Conservation (phyloP, 2,888 invertebrate genomes). For the Noctua fimbriata region DNA sequence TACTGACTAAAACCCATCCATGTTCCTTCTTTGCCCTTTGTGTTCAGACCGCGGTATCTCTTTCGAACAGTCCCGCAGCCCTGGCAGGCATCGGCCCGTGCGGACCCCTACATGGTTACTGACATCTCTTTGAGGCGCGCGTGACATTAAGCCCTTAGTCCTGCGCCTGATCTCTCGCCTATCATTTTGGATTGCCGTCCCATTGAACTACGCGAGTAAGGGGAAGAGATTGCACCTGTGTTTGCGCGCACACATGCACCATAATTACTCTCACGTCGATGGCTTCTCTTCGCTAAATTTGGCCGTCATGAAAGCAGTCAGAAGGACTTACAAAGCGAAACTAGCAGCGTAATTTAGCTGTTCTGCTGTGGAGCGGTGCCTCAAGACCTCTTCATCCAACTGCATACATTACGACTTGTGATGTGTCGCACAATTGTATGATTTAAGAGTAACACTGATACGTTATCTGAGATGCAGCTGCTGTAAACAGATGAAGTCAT, state of each 20-base stretch:
- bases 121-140: too few relatives aligned
- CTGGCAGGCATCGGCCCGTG: too few relatives aligned
- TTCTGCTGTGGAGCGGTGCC: background rate
- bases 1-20: too few relatives aligned
- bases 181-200: too few relatives aligned
- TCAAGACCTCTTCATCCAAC: constrained; percentile 34
- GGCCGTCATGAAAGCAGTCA: background rate
- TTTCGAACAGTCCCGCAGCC: too few relatives aligned
- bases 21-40: too few relatives aligned
- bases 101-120: too few relatives aligned
- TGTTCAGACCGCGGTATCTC: too few relatives aligned
- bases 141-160: background rate
- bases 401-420: constrained; percentile 32
- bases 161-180: background rate
- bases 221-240: background rate
- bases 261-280: too few relatives aligned
- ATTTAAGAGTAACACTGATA: constrained; percentile 16
- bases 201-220: too few relatives aligned
- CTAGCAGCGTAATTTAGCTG: background rate
- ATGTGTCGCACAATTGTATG: constrained; percentile 16
- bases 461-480: constrained; percentile 7
- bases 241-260: background rate
- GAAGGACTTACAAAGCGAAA: background rate
- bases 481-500: constrained; percentile 29
- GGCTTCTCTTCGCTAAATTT: background rate